These are phyloP conservation scores for Pomatostomus ruficeps DNA, from an alignment of 2,113 vertebrate species.

Conservation along the genomic window DNA sequence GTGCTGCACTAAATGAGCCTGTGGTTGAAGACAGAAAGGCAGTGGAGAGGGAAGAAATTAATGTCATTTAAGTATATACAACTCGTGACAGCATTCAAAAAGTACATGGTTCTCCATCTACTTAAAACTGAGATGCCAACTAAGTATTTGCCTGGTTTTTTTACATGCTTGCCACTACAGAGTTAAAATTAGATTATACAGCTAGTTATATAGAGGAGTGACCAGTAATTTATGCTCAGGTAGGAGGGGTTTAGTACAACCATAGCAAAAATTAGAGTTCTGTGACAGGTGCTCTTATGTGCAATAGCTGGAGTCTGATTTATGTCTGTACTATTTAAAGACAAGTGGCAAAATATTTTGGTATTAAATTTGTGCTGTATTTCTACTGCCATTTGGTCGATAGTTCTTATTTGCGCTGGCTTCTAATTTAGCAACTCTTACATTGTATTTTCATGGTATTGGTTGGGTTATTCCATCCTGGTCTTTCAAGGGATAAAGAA, in stretches of 20 bases:
- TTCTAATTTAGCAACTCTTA: not conserved
- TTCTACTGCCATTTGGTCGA: not conserved
- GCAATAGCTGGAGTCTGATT: not conserved
- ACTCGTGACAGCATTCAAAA: not conserved
- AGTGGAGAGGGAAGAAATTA: not conserved
- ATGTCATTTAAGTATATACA: not conserved
- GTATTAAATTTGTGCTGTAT: not conserved
- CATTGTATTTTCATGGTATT: not conserved
- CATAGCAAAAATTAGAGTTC: not conserved
- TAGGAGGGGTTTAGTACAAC: not conserved
- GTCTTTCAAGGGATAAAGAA: not conserved
- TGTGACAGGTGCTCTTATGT: not conserved
- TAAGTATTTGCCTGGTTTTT: not conserved
- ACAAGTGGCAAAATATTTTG: not conserved
- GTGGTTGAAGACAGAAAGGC: not conserved
- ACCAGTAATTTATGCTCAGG: not conserved
- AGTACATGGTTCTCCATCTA: fast-evolving
- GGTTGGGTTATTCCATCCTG: not conserved
- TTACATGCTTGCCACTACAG: not conserved
- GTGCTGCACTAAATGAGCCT: fast-evolving
- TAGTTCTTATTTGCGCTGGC: not conserved
- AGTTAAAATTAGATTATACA: not conserved
- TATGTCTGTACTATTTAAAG: not conserved
- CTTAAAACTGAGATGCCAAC: not conserved
- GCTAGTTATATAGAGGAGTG: not conserved